Conservation (phyloP, 2,113 vertebrate genomes). For the Platichthys flesus region DNA sequence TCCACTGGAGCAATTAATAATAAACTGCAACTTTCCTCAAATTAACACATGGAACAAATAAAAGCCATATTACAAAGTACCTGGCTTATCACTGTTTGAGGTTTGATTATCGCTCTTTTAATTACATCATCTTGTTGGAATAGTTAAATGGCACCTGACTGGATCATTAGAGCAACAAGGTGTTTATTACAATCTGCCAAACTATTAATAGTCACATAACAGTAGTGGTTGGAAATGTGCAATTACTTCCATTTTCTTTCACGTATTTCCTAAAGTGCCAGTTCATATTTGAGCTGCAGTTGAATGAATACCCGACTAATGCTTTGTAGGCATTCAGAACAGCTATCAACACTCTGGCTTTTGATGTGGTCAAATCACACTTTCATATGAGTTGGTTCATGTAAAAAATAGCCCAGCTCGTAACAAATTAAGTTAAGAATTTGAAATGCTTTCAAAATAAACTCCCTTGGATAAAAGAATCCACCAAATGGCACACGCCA, state of each 20-base stretch:
- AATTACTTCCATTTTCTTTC: neutral
- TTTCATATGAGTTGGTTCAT: too few species aligned
- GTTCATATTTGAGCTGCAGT: too few species aligned
- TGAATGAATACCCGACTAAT: too few species aligned
- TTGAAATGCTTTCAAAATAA: neutral
- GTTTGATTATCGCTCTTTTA: neutral
- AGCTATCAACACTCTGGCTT: too few species aligned
- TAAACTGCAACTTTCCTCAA: neutral
- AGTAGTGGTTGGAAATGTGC: neutral
- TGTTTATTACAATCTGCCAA: neutral
- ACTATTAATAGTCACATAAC: neutral
- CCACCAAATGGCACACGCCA: too few species aligned
- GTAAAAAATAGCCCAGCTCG: too few species aligned
- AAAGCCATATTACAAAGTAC: neutral
- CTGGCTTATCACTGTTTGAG: neutral
- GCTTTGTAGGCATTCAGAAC: too few species aligned
- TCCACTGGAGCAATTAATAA: neutral
- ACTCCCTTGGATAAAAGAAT: too few species aligned
- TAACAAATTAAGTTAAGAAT: neutral
- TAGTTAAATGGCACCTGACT: neutral
- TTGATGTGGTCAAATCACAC: too few species aligned
- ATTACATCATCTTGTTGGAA: neutral
- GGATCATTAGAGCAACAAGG: neutral
- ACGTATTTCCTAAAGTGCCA: too few species aligned
- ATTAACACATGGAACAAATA: neutral